A percentile compares a stretch with the other conserved stretches of the same genome.
Evolutionary conservation across 2,888 invertebrate species (phyloP).

Genomic region (Drosophila dives): DNA sequence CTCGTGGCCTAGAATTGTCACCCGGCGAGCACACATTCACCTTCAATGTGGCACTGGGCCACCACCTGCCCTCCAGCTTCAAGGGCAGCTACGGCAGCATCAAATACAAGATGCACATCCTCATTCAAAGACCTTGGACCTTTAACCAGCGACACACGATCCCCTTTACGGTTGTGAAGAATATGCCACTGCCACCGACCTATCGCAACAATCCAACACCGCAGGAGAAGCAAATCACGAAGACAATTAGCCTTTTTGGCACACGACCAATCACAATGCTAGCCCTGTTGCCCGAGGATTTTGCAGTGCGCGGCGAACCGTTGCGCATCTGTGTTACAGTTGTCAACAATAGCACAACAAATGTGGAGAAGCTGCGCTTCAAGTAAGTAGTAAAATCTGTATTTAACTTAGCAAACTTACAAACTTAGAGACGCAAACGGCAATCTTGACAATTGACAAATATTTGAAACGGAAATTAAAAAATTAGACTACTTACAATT

Average conservation of each 20-base stretch:
- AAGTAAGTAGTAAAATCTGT: conserved; percentile 41
- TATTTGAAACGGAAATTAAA: neutral
- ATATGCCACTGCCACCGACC: conserved; percentile 72
- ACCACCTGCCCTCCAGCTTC: conserved; percentile 83
- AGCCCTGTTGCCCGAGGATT: conserved; percentile 80
- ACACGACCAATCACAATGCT: conserved; percentile 83
- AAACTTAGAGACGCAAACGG: neutral
- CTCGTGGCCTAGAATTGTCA: conserved; percentile 82
- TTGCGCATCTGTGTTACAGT: conserved; percentile 83
- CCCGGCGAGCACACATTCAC: conserved; percentile 82
- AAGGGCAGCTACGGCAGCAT: conserved; percentile 83
- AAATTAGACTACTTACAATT: neutral
- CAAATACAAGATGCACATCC: conserved; percentile 84
- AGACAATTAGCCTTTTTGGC: conserved; percentile 83
- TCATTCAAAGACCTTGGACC: conserved; percentile 84
- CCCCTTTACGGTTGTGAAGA: conserved; percentile 82
- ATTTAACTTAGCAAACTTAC: neutral
- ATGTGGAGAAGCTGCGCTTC: conserved; percentile 84
- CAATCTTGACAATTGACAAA: neutral
- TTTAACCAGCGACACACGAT: conserved; percentile 84
- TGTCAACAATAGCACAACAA: conserved; percentile 83
- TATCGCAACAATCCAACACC: conserved; percentile 72
- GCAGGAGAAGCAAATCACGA: conserved; percentile 80
- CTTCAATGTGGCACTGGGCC: conserved; percentile 79
- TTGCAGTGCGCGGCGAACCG: conserved; percentile 81